phyloP scores from a whole-genome alignment of 2,797 vertebrate genomes.

The Glossophaga mutica region DNA sequence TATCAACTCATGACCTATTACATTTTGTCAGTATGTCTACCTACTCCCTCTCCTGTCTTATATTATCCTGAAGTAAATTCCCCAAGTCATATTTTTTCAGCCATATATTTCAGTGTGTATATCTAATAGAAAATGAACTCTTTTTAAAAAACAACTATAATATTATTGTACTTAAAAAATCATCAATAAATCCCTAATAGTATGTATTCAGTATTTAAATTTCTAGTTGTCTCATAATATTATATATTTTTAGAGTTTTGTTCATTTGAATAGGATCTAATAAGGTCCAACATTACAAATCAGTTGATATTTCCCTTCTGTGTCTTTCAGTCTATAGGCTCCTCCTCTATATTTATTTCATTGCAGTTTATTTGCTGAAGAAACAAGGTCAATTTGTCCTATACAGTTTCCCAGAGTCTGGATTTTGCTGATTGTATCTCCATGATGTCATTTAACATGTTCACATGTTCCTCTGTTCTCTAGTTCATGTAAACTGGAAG shows the following conservation, averaged over 20 bases:
- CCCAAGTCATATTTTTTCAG: not conserved
- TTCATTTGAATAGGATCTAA: slow-evolving; percentile 7
- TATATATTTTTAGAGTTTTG: not conserved
- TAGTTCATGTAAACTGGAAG: not conserved
- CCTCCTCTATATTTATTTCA: not conserved
- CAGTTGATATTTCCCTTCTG: not conserved
- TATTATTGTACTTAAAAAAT: not conserved
- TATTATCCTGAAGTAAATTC: slow-evolving; percentile 19
- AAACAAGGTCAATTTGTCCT: not conserved
- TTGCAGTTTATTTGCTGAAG: not conserved
- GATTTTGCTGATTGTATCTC: not conserved
- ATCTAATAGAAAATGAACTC: not conserved
- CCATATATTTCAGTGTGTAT: not conserved
- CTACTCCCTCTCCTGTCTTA: not conserved
- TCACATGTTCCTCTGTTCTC: not conserved
- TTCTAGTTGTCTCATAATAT: slow-evolving; percentile 1
- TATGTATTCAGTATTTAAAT: not conserved
- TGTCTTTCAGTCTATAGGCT: not conserved
- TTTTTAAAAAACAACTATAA: not conserved
- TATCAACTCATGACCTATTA: not conserved
- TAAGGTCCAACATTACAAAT: not conserved
- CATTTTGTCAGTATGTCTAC: not conserved
- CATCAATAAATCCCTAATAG: not conserved
- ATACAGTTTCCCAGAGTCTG: not conserved
- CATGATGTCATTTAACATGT: not conserved